phyloP scores from a whole-genome alignment of 2,113 vertebrate genomes.

The Gallinago media region DNA sequence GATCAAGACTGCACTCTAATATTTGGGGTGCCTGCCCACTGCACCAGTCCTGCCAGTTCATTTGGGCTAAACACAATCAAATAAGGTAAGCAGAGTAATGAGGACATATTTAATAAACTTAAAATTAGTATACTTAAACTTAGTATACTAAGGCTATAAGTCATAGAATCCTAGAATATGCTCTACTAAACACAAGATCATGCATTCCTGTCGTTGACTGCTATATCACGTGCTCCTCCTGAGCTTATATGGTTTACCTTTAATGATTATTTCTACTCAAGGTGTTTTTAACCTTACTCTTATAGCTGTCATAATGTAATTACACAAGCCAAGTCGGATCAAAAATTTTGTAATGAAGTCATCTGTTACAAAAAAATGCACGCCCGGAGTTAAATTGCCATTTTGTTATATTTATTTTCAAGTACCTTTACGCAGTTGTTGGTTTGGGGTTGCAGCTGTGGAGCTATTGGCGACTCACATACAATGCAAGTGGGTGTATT shows the following conservation, averaged over 20 bases:
- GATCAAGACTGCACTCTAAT: fast-evolving
- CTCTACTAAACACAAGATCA: neutral
- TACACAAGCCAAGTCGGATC: neutral
- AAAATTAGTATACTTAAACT: too few relatives aligned
- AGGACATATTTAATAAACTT: neutral
- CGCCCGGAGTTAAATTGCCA: neutral
- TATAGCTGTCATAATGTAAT: neutral
- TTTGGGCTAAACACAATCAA: neutral
- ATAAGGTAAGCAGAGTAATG: neutral
- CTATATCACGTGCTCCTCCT: neutral
- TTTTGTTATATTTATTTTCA: neutral
- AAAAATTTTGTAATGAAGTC: neutral
- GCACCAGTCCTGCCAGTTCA: neutral
- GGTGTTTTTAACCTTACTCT: neutral
- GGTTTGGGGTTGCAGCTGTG: constrained; percentile 80
- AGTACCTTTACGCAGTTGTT: constrained; percentile 79
- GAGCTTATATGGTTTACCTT: neutral
- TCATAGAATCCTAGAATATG: neutral
- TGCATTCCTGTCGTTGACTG: neutral
- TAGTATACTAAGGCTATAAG: neutral
- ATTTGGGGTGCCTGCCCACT: neutral
- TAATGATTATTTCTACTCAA: neutral
- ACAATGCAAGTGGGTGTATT: constrained; percentile 85
- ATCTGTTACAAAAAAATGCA: neutral
- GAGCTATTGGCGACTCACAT: constrained; percentile 83